These are phyloP conservation scores for Athalia circularis DNA, from an alignment of 2,888 invertebrate species.

Conservation along the genomic window DNA sequence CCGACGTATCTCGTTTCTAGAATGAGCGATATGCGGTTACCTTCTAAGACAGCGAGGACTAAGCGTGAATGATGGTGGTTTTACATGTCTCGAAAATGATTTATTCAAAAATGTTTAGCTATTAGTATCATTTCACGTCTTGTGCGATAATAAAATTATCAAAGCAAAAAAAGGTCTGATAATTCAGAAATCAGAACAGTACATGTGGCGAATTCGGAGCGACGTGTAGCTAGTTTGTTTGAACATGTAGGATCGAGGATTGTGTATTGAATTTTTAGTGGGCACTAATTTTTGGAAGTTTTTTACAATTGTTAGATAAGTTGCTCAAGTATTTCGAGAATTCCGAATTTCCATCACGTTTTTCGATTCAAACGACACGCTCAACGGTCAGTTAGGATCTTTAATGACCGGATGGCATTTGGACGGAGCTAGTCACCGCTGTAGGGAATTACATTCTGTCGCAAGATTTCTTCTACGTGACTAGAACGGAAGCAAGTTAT, in stretches of 20 bases:
- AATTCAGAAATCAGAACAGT: too few species aligned
- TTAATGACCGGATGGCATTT: conserved; percentile 34
- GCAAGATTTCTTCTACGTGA: conserved; percentile 25
- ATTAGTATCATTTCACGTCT: too few species aligned
- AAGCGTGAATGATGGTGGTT: too few species aligned
- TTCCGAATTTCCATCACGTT: conserved; percentile 25
- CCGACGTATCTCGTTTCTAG: conserved; percentile 1
- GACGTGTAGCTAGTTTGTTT: too few species aligned
- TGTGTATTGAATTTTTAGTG: background rate
- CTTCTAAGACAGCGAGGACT: too few species aligned
- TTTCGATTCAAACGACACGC: conserved; percentile 31
- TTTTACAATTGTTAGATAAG: background rate
- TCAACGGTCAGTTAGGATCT: conserved; percentile 27
- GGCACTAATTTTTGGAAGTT: background rate
- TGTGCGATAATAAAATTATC: background rate
- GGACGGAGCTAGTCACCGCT: conserved; percentile 29
- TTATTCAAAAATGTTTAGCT: too few species aligned
- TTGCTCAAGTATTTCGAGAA: conserved; percentile 15
- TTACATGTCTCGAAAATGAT: too few species aligned
- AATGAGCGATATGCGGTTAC: conserved; percentile 1
- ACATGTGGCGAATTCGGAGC: too few species aligned
- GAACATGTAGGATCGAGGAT: too few species aligned
- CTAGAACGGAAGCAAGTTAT: conserved; percentile 22
- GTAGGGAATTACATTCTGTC: conserved; percentile 35
- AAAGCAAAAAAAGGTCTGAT: too few species aligned